phyloP scores from a whole-genome alignment of 2,797 vertebrate species.

The Sternarchorhynchus goeldii region DNA sequence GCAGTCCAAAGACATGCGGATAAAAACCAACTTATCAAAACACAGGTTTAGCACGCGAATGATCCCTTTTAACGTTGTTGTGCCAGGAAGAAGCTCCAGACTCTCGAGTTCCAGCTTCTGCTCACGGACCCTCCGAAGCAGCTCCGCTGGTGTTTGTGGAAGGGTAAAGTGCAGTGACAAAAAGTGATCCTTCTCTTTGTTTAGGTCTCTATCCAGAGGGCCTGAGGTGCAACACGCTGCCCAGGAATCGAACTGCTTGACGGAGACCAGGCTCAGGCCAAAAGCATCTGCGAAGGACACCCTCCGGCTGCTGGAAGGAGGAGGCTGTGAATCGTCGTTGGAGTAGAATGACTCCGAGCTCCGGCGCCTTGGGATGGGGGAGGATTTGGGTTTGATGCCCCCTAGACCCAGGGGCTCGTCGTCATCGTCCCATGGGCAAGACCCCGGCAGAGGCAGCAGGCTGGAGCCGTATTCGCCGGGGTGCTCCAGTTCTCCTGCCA shows the following conservation, averaged over 20 bases:
- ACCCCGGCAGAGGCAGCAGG: constrained; percentile 71
- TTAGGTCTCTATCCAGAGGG: constrained; percentile 64
- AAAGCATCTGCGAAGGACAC: constrained; percentile 95
- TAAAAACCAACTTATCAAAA: constrained; percentile 85
- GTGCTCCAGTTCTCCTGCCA: constrained; percentile 70
- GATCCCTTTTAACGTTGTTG: constrained; percentile 84
- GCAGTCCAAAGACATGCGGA: constrained; percentile 86
- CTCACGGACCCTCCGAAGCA: constrained; percentile 76
- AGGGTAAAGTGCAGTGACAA: constrained; percentile 78
- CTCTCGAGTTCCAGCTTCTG: constrained; percentile 86
- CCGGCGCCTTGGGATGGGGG: constrained; percentile 84
- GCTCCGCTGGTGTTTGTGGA: constrained; percentile 75
- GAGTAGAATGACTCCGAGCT: constrained; percentile 75
- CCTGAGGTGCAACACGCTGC: constrained; percentile 72
- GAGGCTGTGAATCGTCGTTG: constrained; percentile 73
- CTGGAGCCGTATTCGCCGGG: constrained; percentile 64
- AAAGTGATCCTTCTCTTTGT: constrained; percentile 76
- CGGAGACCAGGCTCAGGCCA: constrained; percentile 89
- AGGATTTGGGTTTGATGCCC: constrained; percentile 80
- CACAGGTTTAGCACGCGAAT: constrained; percentile 91
- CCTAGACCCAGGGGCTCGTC: constrained; percentile 77
- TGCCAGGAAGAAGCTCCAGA: constrained; percentile 77
- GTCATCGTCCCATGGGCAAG: constrained; percentile 74
- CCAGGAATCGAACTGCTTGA: constrained; percentile 90
- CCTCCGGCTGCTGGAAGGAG: constrained; percentile 75